Evolutionary conservation across 1,140 invertebrate genomes (phyloP), one percentile per base, ranked within the genome.

Genomic region (Diabrotica undecimpunctata): DNA sequence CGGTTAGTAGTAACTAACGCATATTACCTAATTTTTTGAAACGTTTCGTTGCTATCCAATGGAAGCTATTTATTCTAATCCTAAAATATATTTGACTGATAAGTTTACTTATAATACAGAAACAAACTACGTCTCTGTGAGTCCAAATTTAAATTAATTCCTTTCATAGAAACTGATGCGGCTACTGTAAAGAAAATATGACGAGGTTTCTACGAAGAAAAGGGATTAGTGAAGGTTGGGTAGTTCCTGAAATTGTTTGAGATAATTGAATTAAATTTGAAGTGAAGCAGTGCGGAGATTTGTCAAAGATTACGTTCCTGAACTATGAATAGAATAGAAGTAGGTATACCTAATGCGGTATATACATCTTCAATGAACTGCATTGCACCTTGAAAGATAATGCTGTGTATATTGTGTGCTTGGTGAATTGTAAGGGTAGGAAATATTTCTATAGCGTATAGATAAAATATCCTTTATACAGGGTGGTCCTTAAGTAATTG

Each of bases 221-320:
- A 46, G 41, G 41, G 41, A 4, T 46, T 46, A 46, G 41, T 46
- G 8, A 2, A 46, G n/a, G 41, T 46, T 46, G 41, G 41, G 6
- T 46, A 46, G 41, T n/a, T 46, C 41, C 41, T 46, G 41, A 46
- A 46, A 46, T 46, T 46, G 41, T 46, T 46, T 46, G 41, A 46
- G 41, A 46, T 46, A 46, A 46, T 46, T 46, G 41, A 46, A 46
- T 46, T 46, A 46, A 46, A 46, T 46, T 46, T 46, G 8, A 46
- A 6, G 41, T 46, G 41, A 46, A 46, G 8, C 41, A 6, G 41
- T 46, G 41, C 41, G 41, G 41, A 46, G 41, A 46, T 46, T 46
- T 46, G 41, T 46, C 41, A 46, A 46, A 46, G 41, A 46, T 46
- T 46, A 46, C 41, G 41, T 46, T 46, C n/a, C 41, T 46, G 41